A percentile compares a stretch with the other conserved stretches of the same genome.
Evolutionary conservation across 2,888 invertebrate species (phyloP).

Genomic region (Microdon myrmicae): DNA sequence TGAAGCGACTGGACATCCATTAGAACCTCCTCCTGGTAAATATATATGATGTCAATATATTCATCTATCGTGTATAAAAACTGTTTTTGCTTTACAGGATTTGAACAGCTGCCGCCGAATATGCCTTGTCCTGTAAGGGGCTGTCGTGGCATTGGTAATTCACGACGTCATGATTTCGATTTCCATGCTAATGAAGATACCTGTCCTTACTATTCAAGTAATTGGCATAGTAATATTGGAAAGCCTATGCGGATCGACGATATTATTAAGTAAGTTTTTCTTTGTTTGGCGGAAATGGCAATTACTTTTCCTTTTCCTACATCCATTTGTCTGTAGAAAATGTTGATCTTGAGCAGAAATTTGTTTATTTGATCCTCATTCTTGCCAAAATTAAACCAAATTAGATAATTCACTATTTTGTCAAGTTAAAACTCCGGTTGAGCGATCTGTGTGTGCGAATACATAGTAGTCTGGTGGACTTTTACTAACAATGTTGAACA

Average conservation of each 20-base stretch:
- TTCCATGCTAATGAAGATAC: slow-evolving; percentile 78
- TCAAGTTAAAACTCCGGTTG: too few relatives aligned
- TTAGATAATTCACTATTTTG: too few relatives aligned
- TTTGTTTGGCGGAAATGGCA: too few relatives aligned
- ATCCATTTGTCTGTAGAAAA: neutral
- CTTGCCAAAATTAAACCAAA: too few relatives aligned
- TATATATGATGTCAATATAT: slow-evolving; percentile 44
- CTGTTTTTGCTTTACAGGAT: too few relatives aligned
- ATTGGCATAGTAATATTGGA: slow-evolving; percentile 62
- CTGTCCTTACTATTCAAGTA: slow-evolving; percentile 76
- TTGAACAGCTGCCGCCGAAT: too few relatives aligned
- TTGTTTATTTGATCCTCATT: neutral
- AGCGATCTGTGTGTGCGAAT: too few relatives aligned
- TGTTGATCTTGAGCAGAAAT: neutral
- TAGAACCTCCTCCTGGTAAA: slow-evolving; percentile 85
- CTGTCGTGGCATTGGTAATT: slow-evolving; percentile 91
- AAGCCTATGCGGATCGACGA: slow-evolving; percentile 58
- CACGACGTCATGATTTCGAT: slow-evolving; percentile 79
- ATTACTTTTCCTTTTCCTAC: neutral
- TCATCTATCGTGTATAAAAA: too few relatives aligned
- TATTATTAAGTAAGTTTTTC: slow-evolving; percentile 31
- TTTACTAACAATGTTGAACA: too few relatives aligned
- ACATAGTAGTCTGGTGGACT: too few relatives aligned
- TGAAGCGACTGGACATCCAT: slow-evolving; percentile 84
- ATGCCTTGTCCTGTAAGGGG: slow-evolving; percentile 85